Base-by-base conservation (phyloP, 1,140 invertebrate species). In the Harlomillsia oculata region DNA sequence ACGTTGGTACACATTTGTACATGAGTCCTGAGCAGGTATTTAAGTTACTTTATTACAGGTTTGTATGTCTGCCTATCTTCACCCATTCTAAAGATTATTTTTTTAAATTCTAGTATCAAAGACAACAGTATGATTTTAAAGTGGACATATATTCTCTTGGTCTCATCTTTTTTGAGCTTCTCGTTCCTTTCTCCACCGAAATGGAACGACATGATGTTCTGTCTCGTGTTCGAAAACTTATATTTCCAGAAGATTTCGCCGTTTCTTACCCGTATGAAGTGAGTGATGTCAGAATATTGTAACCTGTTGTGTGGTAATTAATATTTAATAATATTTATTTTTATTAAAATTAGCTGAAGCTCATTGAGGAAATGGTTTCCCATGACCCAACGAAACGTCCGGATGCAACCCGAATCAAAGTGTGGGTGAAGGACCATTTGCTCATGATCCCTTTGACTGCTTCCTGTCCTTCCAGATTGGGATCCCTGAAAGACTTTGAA, bases 131-230 rank as follows among this genome's bases (percentile, higher is more conserved):
- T 70, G 85, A 86, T 68, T 87, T 89, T 67, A 97, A 97, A 76
- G 91, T 97, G 29, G 95, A 98, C 69, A 96, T 98, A 54, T 98
- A 89, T 74, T 91, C 93, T 0, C 72, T 97, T 53, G 95, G 94
- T 1, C 75, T 98, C 41, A 94, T 98, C 56, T 78, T 97, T 40
- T 91, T 93, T 70, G 95, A 98, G 72, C 72, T 98, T 37, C 74
- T 95, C 18, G 81, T 83, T 53, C 85, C 90, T 26, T 97, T 97
- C 72, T 72, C 71, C 4, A 97, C 95, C 0, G 83, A 89, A 71
- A 88, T 92, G 80, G 93, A 97, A 74, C 76, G 91, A 46, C 75
- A 86, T 29, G 68, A 53, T 26, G 16, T 48, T 14, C 69, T 89
- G 8, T 74, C 76, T 34, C 71, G 77, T 49, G 70, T 89, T 5